Base-by-base conservation (phyloP, 1,140 invertebrate species). In the Caligus rogercresseyi region DNA sequence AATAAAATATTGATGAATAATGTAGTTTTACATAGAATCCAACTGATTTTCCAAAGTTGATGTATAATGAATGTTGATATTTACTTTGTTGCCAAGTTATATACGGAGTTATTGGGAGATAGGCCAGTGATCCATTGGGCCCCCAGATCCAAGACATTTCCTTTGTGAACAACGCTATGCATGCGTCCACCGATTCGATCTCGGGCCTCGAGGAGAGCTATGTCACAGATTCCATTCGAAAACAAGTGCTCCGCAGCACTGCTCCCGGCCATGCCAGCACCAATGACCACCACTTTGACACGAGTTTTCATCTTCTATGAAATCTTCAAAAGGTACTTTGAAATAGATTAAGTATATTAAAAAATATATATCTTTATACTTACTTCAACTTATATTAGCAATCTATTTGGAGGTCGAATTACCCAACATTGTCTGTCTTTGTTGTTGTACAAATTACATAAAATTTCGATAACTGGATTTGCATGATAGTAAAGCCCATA, bases 211-310 rank as follows among this genome's bases (percentile, higher is more conserved):
- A 77, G 68, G 52, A 78, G 69, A 13, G 67, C 69, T 14, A 78
- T 69, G 52, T 74, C 62, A n/a, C 51, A 55, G 20, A 72, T 64
- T 21, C 70, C 68, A 25, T 67, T 65, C 16, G 64, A 52, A 21
- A 69, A 67, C 23, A 78, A 69, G 54, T 70, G 68, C n/a, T 66
- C 63, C 15, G 74, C 75, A 53, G 75, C 74, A 24, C 73, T 67
- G 15, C 78, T 59, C 18, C 77, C 77, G 63, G 77, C 72, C 23
- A 72, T 67, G 25, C 77, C 77, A 21, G 75, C 77, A 53, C 77
- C 77, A 55, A 78, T 69, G 25, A 78, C 68, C 18, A 74, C 25
- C 21, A 66, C 65, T 43, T 60, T 23, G 24, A 18, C 16, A n/a
- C 20, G 16, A 26, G 16, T n/a, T 25, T 60, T 25, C 24, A 2